phyloP scores from a whole-genome alignment of 2,113 vertebrate species.

The Dasypus novemcinctus region DNA sequence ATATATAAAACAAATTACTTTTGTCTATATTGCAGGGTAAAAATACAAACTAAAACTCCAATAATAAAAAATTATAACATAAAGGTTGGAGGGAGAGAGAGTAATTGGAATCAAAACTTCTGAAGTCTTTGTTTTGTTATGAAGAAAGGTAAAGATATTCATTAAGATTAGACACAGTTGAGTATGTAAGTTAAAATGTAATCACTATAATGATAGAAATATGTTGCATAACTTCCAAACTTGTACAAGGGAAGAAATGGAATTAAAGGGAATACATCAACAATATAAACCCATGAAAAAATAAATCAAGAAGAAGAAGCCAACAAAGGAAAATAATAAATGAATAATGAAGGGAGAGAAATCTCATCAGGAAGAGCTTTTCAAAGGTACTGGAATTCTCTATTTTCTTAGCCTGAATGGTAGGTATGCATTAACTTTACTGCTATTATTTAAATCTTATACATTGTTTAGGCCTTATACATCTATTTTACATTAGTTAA shows the following conservation, averaged over 20 bases:
- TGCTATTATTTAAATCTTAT: not conserved
- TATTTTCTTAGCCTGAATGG: not conserved
- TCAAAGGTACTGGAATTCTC: not conserved
- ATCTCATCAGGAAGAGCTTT: not conserved
- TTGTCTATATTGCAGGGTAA: not conserved
- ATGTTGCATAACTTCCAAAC: not conserved
- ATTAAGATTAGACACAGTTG: not conserved
- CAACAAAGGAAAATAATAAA: not conserved
- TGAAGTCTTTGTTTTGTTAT: not conserved
- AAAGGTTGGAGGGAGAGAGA: not conserved
- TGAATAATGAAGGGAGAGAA: not conserved
- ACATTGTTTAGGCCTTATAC: not conserved
- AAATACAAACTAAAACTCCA: not conserved
- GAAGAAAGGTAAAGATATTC: not conserved
- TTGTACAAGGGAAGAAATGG: not conserved
- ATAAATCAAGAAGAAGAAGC: not conserved
- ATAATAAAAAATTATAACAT: not conserved
- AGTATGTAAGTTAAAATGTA: not conserved
- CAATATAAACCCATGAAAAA: not conserved
- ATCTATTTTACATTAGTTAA: not conserved
- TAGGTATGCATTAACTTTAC: not conserved
- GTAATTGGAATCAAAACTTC: not conserved
- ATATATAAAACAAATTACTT: not conserved
- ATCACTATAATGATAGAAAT: not conserved
- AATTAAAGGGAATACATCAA: not conserved